Conservation (phyloP, 2,888 invertebrate species). For the Nephrotoma guestfalica region DNA sequence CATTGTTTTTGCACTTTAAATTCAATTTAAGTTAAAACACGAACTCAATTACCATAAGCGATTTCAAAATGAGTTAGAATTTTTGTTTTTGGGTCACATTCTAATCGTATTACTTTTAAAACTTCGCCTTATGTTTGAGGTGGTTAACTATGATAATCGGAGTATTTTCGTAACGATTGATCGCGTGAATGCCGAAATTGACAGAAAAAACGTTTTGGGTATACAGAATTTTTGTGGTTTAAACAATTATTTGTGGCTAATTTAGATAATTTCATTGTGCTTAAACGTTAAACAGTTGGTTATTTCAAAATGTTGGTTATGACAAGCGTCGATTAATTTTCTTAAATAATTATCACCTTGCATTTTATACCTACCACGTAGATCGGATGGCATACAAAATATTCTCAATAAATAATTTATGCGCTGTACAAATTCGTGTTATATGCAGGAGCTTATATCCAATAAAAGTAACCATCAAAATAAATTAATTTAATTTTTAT, state of each 20-base stretch:
- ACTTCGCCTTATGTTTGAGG: not conserved
- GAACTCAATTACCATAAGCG: not conserved
- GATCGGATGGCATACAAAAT: not conserved
- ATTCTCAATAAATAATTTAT: no score
- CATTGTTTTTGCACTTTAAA: not conserved
- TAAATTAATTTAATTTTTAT: not conserved
- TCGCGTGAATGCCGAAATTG: not conserved
- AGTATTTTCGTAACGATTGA: not conserved
- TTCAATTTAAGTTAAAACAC: not conserved
- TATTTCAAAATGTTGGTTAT: not conserved
- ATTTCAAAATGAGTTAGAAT: not conserved
- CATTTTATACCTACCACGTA: not conserved
- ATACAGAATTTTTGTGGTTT: not conserved
- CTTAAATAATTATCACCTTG: not conserved
- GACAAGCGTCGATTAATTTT: not conserved
- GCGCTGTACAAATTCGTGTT: no score
- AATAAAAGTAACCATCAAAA: not conserved
- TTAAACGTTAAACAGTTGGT: not conserved
- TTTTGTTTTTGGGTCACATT: not conserved
- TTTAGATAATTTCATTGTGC: not conserved
- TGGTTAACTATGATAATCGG: not conserved
- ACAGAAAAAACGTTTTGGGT: not conserved
- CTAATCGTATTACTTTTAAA: not conserved
- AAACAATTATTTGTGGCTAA: not conserved
- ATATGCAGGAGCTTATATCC: no score